Base-by-base conservation (phyloP, 2,888 invertebrate genomes). In the Lobophora halterata region DNA sequence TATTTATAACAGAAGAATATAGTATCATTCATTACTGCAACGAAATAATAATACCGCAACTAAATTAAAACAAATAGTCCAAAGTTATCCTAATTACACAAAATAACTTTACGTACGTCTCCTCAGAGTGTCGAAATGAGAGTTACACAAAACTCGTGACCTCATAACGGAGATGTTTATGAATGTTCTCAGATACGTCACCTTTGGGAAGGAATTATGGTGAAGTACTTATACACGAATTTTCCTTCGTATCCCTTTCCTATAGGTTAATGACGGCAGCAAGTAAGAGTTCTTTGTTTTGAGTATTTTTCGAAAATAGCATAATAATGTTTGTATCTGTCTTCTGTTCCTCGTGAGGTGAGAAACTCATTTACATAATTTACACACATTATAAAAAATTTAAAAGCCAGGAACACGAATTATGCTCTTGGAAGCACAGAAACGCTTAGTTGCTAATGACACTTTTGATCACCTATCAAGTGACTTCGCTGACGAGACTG, bases 121-220 rank as follows among this genome's bases (percentile, higher is more conserved):
- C 78, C 71, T 72, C 60, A 55, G 74, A 79, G 79, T 80, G 79
- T 72, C 74, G 75, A 76, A 79, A 81, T 79, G 73, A 69, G 69
- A 77, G 71, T 78, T 73, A 63, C 77, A 76, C 74, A 69, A 75
- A 81, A 80, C 78, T 82, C 79, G 76, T 76, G 73, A 79, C 79
- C 68, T 78, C 72, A 59, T 69, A 60, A 52, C 62, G 61, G 68
- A 74, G 71, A 42, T 72, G 77, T 77, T 72, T 74, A 68, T 75
- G 68, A 65, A 82, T 82, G 71, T 83, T 80, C 60, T 66, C 61
- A 70, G 71, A 70, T 73, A 71, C 67, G 59, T 64, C 55, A 65
- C 76, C 67, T 63, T 61, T 54, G 65, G 64, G 74, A 66, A 63
- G 65, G 66, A 62, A 67, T n/a, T n/a, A n/a, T n/a, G n/a, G n/a